These are phyloP conservation scores for Trinorchestia longiramus DNA, from an alignment of 1,140 invertebrate genomes.

Conservation along the genomic window DNA sequence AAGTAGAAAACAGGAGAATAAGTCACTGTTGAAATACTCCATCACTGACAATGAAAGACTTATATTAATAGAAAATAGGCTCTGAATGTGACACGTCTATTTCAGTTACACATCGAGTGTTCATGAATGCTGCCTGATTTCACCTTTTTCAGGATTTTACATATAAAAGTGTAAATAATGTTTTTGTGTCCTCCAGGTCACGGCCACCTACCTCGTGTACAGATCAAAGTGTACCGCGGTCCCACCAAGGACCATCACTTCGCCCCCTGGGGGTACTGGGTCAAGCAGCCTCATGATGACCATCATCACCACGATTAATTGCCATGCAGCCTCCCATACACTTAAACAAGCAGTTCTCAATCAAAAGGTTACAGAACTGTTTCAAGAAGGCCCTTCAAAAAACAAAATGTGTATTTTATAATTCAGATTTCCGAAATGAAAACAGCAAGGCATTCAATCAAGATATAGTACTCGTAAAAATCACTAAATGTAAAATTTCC, in stretches of 20 bases:
- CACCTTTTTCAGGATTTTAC: no score
- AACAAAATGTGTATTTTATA: neutral
- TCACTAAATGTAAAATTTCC: neutral
- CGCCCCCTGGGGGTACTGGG: conserved; percentile 45
- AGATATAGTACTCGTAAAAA: neutral
- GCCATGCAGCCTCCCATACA: neutral
- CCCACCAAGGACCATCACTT: conserved; percentile 46
- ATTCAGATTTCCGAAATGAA: neutral
- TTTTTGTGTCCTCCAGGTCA: neutral
- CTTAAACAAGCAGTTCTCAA: neutral
- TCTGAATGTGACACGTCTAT: no score
- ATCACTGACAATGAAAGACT: no score
- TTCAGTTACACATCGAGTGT: no score
- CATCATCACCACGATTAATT: conserved; percentile 43
- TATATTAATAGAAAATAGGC: no score
- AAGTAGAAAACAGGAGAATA: no score
- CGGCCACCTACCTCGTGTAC: neutral
- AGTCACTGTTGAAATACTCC: no score
- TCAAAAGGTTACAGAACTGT: neutral
- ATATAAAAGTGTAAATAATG: neutral
- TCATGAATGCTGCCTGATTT: no score
- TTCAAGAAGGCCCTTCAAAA: neutral
- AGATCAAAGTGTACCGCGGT: conserved; percentile 45
- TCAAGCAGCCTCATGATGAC: conserved; percentile 48
- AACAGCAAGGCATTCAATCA: neutral